These are phyloP conservation scores for Mus minutoides DNA, from an alignment of 2,797 vertebrate genomes.

Conservation along the genomic window DNA sequence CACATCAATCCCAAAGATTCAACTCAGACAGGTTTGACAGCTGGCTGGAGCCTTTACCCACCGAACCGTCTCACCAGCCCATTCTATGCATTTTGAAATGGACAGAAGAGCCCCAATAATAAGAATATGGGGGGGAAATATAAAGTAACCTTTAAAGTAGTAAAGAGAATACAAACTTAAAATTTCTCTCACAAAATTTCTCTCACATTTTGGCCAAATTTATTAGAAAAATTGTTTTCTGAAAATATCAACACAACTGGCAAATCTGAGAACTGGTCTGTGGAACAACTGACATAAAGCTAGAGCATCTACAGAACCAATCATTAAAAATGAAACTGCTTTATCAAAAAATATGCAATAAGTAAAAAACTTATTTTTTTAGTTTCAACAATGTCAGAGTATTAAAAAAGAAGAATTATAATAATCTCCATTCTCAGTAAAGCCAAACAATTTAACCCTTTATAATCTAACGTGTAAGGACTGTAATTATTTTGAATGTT, in stretches of 20 bases:
- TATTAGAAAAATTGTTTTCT: slow-evolving; percentile 58
- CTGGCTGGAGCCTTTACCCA: background rate
- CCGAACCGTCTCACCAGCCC: background rate
- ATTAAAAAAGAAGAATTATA: slow-evolving; percentile 54
- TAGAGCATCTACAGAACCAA: slow-evolving; percentile 37
- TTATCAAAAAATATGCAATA: slow-evolving; percentile 40
- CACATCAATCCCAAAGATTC: background rate
- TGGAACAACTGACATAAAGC: background rate
- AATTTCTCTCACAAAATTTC: slow-evolving; percentile 27
- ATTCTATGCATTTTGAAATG: background rate
- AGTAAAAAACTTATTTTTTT: background rate
- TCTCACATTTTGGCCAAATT: slow-evolving; percentile 14
- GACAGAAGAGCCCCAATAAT: slow-evolving; percentile 21
- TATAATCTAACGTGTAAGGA: slow-evolving; percentile 40
- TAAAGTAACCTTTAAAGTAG: slow-evolving; percentile 23
- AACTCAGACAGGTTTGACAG: background rate
- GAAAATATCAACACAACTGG: background rate
- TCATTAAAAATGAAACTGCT: slow-evolving; percentile 47
- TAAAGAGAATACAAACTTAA: slow-evolving; percentile 45
- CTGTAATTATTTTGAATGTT: slow-evolving; percentile 46
- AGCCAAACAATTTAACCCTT: slow-evolving; percentile 50
- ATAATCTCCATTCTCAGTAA: slow-evolving; percentile 41
- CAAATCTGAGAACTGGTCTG: slow-evolving; percentile 20
- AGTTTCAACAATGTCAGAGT: slow-evolving; percentile 50
- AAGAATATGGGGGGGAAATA: background rate